phyloP scores from a whole-genome alignment of 2,113 vertebrate genomes.

The Plecturocebus donacophilus region DNA sequence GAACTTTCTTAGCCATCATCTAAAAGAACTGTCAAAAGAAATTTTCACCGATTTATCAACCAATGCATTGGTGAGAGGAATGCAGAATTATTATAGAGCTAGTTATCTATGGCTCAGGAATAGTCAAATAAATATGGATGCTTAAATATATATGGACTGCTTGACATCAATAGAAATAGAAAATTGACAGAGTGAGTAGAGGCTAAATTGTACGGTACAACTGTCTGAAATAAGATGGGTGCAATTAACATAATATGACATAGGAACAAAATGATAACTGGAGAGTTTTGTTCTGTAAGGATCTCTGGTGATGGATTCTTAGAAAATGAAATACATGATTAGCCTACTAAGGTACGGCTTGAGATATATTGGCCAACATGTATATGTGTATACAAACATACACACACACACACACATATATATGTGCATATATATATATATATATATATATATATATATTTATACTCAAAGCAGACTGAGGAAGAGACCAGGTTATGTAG shows the following conservation, averaged over 20 bases:
- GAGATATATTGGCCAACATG: not conserved
- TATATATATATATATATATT: not conserved
- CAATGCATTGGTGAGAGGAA: not conserved
- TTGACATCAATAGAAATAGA: not conserved
- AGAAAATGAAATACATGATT: not conserved
- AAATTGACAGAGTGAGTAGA: not conserved
- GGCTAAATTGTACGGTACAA: not conserved
- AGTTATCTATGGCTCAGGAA: not conserved
- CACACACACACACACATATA: no score
- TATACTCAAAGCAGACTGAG: not conserved
- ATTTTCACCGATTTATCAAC: not conserved
- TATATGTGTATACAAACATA: not conserved
- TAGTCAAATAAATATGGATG: not conserved
- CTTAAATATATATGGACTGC: not conserved
- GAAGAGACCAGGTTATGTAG: not conserved
- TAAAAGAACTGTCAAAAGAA: not conserved
- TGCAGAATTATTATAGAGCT: not conserved
- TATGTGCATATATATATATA: rapidly evolving
- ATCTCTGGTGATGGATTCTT: no score
- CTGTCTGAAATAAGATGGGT: not conserved
- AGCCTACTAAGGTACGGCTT: not conserved
- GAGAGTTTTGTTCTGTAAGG: not conserved
- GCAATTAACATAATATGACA: not conserved
- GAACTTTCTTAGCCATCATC: not conserved
- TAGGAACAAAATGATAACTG: not conserved